These are phyloP conservation scores for Bombus pascuorum DNA, from an alignment of 1,140 invertebrate genomes.

Conservation along the genomic window DNA sequence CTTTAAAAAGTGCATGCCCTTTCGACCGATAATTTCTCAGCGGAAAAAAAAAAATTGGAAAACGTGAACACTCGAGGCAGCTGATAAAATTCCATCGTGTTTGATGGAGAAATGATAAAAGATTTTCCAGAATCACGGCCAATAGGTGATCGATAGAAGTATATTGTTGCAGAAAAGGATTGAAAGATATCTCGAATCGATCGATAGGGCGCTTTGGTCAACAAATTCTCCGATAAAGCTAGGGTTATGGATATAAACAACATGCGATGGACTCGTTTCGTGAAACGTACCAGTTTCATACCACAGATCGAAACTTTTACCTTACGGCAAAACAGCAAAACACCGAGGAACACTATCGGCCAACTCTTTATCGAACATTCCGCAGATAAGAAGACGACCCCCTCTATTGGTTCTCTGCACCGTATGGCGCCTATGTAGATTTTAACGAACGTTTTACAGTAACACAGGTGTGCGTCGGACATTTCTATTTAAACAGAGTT, in stretches of 20 bases:
- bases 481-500: slow-evolving; percentile 11
- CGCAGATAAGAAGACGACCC: slow-evolving; percentile 51
- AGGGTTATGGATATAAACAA: neutral
- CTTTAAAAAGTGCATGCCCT: neutral
- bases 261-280: neutral
- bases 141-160: neutral
- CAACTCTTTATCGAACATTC: slow-evolving; percentile 63
- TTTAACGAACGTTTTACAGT: slow-evolving; percentile 22
- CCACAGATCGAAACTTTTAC: slow-evolving; percentile 19
- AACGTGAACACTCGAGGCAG: neutral
- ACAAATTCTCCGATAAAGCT: slow-evolving; percentile 12
- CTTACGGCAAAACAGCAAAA: slow-evolving; percentile 24
- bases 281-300: neutral
- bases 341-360: slow-evolving; percentile 56
- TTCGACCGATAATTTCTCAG: neutral
- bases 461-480: slow-evolving; percentile 33
- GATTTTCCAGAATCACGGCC: slow-evolving; percentile 16
- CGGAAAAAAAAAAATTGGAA: neutral
- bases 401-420: slow-evolving; percentile 31
- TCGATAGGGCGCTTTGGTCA: slow-evolving; percentile 20
- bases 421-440: slow-evolving; percentile 22
- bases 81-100: neutral
- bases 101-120: slow-evolving; percentile 11
- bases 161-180: slow-evolving; percentile 14
- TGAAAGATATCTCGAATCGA: slow-evolving; percentile 17